phyloP scores from a whole-genome alignment of 2,113 vertebrate species.

The Amia ocellicauda region DNA sequence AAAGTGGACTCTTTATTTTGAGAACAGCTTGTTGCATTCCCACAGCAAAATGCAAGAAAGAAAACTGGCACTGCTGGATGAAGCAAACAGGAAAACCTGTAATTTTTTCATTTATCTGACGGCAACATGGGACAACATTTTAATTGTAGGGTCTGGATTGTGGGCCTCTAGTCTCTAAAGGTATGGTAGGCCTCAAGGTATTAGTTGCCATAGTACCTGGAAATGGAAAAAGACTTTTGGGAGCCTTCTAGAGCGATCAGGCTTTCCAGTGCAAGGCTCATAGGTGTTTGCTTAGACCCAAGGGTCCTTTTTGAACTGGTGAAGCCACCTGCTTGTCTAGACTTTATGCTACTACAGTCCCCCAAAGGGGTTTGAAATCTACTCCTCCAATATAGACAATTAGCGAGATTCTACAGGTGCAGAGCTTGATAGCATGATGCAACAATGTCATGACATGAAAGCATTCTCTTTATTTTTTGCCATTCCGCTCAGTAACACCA shows the following conservation, averaged over 20 bases:
- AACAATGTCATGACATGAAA: conserved; percentile 43
- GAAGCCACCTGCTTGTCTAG: conserved; percentile 57
- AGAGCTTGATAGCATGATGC: conserved; percentile 51
- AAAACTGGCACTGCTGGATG: not conserved
- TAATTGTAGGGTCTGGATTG: conserved; percentile 21
- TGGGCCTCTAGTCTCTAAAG: conserved; percentile 33
- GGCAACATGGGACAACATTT: conserved; percentile 15
- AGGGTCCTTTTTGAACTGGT: conserved; percentile 28
- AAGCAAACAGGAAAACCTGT: too few species aligned
- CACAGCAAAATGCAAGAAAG: not conserved
- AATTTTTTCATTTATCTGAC: conserved; percentile 10
- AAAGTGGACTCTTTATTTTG: not conserved
- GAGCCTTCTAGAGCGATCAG: conserved; percentile 31
- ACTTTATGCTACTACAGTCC: conserved; percentile 39
- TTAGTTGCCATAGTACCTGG: conserved; percentile 59
- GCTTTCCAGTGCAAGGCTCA: conserved; percentile 23
- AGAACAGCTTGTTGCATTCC: conserved; percentile 12
- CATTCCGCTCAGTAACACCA: too few species aligned
- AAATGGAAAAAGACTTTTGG: conserved; percentile 40
- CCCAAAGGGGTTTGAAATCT: conserved; percentile 13
- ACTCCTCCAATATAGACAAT: conserved; percentile 33
- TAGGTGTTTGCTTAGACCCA: conserved; percentile 25
- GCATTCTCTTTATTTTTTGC: conserved; percentile 32
- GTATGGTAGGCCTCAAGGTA: conserved; percentile 41
- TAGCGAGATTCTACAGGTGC: conserved; percentile 48